These are phyloP conservation scores for Phoeniculus purpureus DNA, from an alignment of 2,797 vertebrate genomes.

Conservation along the genomic window DNA sequence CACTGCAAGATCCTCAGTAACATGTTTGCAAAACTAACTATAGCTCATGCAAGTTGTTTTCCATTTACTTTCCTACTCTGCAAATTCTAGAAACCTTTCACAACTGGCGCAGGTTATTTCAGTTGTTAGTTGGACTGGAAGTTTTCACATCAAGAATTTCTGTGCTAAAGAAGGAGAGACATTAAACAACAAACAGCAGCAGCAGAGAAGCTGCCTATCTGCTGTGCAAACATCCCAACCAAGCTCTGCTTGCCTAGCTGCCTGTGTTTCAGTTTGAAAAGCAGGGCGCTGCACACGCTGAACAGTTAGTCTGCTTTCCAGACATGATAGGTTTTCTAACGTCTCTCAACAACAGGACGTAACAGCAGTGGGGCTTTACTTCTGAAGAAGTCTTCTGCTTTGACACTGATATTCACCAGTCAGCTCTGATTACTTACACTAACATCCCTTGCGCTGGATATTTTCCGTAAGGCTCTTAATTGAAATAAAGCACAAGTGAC, in stretches of 20 bases:
- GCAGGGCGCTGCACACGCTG: neutral
- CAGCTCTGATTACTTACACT: neutral
- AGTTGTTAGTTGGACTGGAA: neutral
- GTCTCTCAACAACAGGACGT: neutral
- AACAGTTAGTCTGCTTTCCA: neutral
- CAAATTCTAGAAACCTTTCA: neutral
- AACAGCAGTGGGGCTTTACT: neutral
- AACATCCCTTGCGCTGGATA: neutral
- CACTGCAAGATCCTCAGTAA: neutral
- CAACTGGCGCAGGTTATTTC: neutral
- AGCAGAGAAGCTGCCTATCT: neutral
- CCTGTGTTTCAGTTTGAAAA: neutral
- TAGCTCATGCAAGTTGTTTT: neutral
- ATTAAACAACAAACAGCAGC: neutral
- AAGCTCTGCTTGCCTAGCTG: fast-evolving
- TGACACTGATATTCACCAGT: neutral
- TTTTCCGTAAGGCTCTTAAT: neutral
- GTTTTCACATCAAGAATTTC: neutral
- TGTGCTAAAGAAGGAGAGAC: neutral
- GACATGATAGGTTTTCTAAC: neutral
- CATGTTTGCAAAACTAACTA: neutral
- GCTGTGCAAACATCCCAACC: neutral
- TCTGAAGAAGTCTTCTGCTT: neutral
- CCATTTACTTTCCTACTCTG: neutral
- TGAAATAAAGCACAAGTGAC: neutral